Conservation (phyloP, 2,113 vertebrate genomes). For the Pycnonotus jocosus region DNA sequence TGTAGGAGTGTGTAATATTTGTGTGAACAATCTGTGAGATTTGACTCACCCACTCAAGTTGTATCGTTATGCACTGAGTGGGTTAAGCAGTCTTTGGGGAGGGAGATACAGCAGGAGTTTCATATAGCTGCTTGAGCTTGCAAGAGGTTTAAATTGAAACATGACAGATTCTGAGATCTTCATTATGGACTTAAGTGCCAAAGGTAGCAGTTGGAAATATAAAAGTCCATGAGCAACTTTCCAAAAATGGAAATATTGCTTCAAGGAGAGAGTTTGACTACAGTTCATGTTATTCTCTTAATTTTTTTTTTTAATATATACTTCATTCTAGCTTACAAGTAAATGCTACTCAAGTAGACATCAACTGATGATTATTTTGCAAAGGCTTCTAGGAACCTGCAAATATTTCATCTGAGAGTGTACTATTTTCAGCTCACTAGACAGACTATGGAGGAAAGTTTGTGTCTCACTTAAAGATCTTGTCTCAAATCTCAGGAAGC, state of each 20-base stretch:
- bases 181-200: background rate
- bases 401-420: background rate
- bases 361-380: background rate
- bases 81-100: background rate
- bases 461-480: background rate
- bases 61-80: background rate
- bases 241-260: background rate
- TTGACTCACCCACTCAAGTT: constrained; percentile 2
- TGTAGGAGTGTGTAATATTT: constrained; percentile 14
- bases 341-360: background rate
- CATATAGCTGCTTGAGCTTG: background rate
- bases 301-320: background rate
- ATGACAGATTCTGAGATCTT: background rate
- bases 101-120: background rate
- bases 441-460: background rate
- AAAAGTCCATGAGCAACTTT: background rate
- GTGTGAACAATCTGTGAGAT: constrained; percentile 3
- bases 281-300: background rate
- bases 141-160: background rate
- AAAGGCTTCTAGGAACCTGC: background rate
- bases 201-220: background rate
- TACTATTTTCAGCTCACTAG: background rate
- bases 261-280: background rate
- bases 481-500: background rate
- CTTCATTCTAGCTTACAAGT: background rate